phyloP scores from a whole-genome alignment of 2,113 vertebrate species.

The Nematolebias whitei region DNA sequence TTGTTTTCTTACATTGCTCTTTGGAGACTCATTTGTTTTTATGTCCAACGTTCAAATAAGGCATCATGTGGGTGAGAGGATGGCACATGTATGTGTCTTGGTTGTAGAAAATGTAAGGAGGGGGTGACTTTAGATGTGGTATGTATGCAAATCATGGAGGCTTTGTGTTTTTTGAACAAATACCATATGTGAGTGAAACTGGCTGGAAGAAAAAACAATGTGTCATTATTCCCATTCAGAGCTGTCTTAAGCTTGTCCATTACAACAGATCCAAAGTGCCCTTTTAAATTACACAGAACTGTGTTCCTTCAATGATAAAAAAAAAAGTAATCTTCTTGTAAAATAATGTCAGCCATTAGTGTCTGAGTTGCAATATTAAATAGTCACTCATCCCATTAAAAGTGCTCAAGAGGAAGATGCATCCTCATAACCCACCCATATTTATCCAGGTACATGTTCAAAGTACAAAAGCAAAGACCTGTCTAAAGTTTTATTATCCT shows the following conservation, averaged over 20 bases:
- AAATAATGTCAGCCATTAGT: not conserved
- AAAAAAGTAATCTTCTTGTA: not conserved
- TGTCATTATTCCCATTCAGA: too few relatives aligned
- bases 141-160: not conserved
- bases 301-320: not conserved
- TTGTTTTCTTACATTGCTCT: constrained; percentile 27
- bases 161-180: not conserved
- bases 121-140: not conserved
- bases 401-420: not conserved
- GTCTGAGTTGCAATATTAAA: not conserved
- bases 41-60: constrained; percentile 27
- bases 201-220: not conserved
- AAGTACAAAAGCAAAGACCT: not conserved
- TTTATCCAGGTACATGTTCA: not conserved
- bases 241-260: too few relatives aligned
- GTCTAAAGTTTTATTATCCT: too few relatives aligned
- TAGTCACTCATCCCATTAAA: too few relatives aligned
- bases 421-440: not conserved
- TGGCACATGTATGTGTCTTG: not conserved
- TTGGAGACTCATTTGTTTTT: constrained; percentile 35
- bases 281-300: not conserved
- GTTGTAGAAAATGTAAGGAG: not conserved
- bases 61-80: constrained; percentile 9
- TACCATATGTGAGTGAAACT: not conserved
- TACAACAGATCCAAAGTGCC: not conserved